Evolutionary conservation across 2,888 invertebrate species (phyloP).

Genomic region (Sabatieria punctata): DNA sequence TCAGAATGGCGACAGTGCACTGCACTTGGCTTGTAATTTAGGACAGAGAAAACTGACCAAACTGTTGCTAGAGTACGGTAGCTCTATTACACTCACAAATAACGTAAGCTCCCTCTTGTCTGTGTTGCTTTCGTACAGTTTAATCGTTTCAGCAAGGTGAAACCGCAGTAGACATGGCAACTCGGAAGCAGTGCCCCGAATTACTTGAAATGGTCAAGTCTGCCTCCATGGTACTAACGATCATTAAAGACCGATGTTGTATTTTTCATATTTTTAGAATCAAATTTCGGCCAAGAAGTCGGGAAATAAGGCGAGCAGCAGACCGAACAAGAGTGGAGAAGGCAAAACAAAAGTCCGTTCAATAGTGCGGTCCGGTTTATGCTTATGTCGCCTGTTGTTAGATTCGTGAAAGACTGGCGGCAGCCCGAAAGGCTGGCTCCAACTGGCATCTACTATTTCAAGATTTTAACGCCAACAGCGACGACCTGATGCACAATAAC

Average conservation of each 20-base stretch:
- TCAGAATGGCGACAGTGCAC: constrained; percentile 73
- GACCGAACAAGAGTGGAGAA: too few relatives aligned
- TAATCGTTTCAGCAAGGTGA: constrained; percentile 50
- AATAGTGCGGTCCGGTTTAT: too few relatives aligned
- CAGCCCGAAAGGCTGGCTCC: constrained; percentile 4
- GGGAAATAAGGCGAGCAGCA: too few relatives aligned
- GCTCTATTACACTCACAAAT: constrained; percentile 52
- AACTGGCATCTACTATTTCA: constrained; percentile 10
- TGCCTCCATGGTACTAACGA: too few relatives aligned
- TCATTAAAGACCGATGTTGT: too few relatives aligned
- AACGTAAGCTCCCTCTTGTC: constrained; percentile 38
- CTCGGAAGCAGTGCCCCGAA: constrained; percentile 44
- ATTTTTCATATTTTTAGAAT: too few relatives aligned
- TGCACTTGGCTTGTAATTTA: constrained; percentile 86
- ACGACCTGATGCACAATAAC: background rate
- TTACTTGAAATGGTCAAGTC: background rate
- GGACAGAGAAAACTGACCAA: constrained; percentile 72
- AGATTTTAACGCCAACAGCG: constrained; percentile 4
- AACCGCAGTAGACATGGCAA: constrained; percentile 70
- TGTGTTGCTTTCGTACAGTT: background rate
- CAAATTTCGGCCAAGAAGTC: too few relatives aligned
- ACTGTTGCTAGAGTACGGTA: constrained; percentile 69
- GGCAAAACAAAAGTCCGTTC: too few relatives aligned
- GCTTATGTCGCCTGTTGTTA: too few relatives aligned
- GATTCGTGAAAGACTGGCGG: constrained; percentile 6